Evolutionary conservation across 2,888 invertebrate genomes (phyloP).

Genomic region (Zhuqinia jingwanae): DNA sequence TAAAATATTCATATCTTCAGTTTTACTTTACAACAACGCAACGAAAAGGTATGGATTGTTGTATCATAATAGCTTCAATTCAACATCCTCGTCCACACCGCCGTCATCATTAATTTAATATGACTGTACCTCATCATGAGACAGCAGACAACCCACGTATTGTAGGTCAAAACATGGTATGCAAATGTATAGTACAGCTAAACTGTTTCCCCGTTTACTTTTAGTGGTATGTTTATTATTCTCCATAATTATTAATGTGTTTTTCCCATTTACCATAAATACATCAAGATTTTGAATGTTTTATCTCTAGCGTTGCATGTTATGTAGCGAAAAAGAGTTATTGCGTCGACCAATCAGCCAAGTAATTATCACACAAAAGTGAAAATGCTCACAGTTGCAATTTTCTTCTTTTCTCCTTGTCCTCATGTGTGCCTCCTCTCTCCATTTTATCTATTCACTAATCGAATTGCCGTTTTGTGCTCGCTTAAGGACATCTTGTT

Average conservation of each 20-base stretch:
- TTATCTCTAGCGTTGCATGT: conserved; percentile 13
- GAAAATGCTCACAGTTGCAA: conserved; percentile 35
- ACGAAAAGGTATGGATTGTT: background rate
- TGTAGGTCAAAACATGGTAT: background rate
- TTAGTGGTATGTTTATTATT: no score
- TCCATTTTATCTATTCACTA: conserved; percentile 49
- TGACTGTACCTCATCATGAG: background rate
- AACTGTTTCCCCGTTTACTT: no score
- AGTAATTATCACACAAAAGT: conserved; percentile 59
- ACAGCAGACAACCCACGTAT: background rate
- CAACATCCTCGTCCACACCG: conserved; percentile 16
- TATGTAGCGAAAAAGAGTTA: conserved; percentile 35
- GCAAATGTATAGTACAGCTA: no score
- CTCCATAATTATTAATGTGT: no score
- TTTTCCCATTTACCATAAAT: no score
- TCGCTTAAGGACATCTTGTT: conserved; percentile 42
- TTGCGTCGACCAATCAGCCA: conserved; percentile 58
- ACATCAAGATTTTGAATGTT: background rate
- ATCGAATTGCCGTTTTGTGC: conserved; percentile 60
- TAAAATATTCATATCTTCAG: conserved; percentile 34
- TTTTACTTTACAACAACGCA: background rate
- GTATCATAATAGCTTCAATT: conserved; percentile 27
- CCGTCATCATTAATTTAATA: conserved; percentile 51
- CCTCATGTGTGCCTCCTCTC: background rate
- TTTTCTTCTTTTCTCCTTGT: conserved; percentile 13